These are phyloP conservation scores for Brenthis daphne DNA, from an alignment of 2,888 invertebrate species.

Conservation along the genomic window DNA sequence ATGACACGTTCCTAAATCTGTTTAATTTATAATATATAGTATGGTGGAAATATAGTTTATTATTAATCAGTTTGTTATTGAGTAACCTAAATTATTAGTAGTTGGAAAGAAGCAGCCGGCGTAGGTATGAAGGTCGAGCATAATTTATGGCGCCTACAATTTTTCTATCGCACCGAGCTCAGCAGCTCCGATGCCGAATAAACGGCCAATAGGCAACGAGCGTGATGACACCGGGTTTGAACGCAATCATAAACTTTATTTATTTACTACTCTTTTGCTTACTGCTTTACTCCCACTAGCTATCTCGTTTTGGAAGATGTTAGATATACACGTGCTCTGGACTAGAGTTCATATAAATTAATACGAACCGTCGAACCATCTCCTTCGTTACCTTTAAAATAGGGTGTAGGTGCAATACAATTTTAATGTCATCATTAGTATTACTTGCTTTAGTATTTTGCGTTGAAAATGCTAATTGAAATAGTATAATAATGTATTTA, in stretches of 20 bases:
- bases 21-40: not conserved
- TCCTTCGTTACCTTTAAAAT: too few relatives aligned
- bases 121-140: slow-evolving; percentile 44
- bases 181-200: slow-evolving; percentile 19
- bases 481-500: too few relatives aligned
- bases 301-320: not conserved
- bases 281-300: not conserved
- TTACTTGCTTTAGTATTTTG: too few relatives aligned
- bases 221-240: slow-evolving; percentile 23
- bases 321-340: slow-evolving; percentile 1
- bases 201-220: slow-evolving; percentile 22
- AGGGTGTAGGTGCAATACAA: too few relatives aligned
- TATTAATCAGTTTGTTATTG: slow-evolving; percentile 30
- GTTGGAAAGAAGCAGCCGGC: slow-evolving; percentile 26
- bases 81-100: slow-evolving; percentile 26
- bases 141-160: slow-evolving; percentile 43
- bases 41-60: slow-evolving; percentile 2
- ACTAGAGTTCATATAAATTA: not conserved
- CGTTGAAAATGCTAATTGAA: too few relatives aligned
- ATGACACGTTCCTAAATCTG: too few relatives aligned
- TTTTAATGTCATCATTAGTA: too few relatives aligned
- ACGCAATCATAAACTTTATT: slow-evolving; percentile 30
- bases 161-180: slow-evolving; percentile 34
- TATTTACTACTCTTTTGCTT: slow-evolving; percentile 16
- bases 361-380: too few relatives aligned